Percentiles rank a stretch among this genome's conserved stretches.
Conservation (phyloP, 1,140 invertebrate species). For the Ostrea denselamellosa region DNA sequence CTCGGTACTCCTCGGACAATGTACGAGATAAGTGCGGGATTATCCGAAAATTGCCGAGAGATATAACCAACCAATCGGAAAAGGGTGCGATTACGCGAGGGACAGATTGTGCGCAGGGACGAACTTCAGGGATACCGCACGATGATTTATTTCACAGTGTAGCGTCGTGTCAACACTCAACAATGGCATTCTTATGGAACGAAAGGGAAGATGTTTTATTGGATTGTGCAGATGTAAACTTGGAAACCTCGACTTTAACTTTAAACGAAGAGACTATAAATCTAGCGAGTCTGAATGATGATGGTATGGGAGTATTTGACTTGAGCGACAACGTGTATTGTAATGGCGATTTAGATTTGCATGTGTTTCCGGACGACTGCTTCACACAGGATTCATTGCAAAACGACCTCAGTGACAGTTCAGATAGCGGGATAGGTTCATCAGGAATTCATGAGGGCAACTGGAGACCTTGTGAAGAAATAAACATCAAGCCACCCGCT, state of each 20-base stretch:
- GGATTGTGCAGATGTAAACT: background rate
- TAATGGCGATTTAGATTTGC: background rate
- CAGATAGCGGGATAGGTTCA: constrained; percentile 20
- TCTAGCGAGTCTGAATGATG: background rate
- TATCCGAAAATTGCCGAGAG: too few species aligned
- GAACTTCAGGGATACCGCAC: too few species aligned
- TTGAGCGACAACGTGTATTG: background rate
- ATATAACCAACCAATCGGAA: too few species aligned
- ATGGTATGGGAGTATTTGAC: background rate
- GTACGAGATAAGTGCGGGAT: too few species aligned
- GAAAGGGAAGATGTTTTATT: background rate
- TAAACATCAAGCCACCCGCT: background rate
- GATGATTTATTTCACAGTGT: too few species aligned
- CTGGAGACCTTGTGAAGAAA: background rate
- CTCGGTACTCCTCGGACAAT: too few species aligned
- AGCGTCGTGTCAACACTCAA: background rate
- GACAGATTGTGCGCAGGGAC: too few species aligned
- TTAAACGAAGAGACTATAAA: background rate
- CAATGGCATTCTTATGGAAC: constrained; percentile 7
- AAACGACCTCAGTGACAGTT: constrained; percentile 11
- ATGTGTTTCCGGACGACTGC: background rate
- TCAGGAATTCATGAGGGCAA: background rate
- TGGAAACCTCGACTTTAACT: constrained; percentile 1
- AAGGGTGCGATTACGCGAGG: too few species aligned
- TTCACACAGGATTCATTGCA: background rate